Evolutionary conservation across 30 jellyfish, hydroid and myxozoan species (phyloP).

Genomic region (Haliclystus octoradiatus): DNA sequence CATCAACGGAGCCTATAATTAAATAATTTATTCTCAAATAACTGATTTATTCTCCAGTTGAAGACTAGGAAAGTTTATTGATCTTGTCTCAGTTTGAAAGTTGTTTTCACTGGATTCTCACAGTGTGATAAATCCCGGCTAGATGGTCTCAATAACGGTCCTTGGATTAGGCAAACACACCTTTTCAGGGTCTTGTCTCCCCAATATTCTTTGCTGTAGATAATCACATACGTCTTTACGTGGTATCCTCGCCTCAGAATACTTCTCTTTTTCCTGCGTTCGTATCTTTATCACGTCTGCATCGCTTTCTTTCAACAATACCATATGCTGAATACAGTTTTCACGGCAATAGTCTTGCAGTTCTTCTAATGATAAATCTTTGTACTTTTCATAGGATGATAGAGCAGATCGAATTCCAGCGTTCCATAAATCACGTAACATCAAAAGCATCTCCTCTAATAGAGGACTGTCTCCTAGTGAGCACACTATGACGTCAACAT

Average conservation of each 20-base stretch:
- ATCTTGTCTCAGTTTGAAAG: too few relatives aligned
- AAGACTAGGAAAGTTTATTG: too few relatives aligned
- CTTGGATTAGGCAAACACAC: constrained; percentile 10
- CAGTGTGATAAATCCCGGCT: too few relatives aligned
- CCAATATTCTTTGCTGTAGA: constrained; percentile 28
- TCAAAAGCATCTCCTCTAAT: constrained; percentile 23
- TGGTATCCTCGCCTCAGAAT: constrained; percentile 38
- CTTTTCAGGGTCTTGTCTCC: constrained; percentile 37
- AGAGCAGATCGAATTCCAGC: constrained; percentile 57
- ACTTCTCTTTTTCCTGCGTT: constrained; percentile 66
- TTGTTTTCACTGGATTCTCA: too few relatives aligned
- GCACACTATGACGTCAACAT: constrained; percentile 41
- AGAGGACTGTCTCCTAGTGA: constrained; percentile 26
- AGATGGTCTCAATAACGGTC: constrained; percentile 18
- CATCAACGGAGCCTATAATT: too few relatives aligned
- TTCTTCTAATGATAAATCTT: constrained; percentile 45
- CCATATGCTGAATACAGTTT: constrained; percentile 54
- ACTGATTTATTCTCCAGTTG: too few relatives aligned
- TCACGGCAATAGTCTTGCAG: constrained; percentile 74
- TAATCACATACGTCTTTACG: constrained; percentile 38
- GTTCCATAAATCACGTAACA: constrained; percentile 62
- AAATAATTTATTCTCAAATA: too few relatives aligned
- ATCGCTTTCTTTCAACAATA: constrained; percentile 55
- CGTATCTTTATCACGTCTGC: constrained; percentile 47
- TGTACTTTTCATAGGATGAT: constrained; percentile 55